These are phyloP conservation scores for Orussus abietinus DNA, from an alignment of 1,140 invertebrate genomes.

Conservation along the genomic window DNA sequence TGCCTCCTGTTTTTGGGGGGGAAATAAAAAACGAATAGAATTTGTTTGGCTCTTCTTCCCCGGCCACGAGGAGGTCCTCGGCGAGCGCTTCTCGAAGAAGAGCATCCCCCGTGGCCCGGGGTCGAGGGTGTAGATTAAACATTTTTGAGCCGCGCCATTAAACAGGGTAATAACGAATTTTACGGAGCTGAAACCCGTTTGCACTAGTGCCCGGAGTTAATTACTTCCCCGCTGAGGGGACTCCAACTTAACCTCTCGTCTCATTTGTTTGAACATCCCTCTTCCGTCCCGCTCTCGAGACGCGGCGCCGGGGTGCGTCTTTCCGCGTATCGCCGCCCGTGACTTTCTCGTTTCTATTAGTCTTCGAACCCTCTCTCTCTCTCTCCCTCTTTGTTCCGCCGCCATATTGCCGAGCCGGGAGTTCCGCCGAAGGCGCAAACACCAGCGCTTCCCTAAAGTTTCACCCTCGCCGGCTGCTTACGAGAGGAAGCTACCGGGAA, in stretches of 20 bases:
- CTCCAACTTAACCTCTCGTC: slow-evolving; percentile 24
- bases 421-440: no score
- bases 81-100: no score
- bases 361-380: slow-evolving; percentile 17
- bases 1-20: no score
- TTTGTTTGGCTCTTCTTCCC: no score
- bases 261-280: slow-evolving; percentile 30
- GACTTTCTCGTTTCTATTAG: slow-evolving; percentile 25
- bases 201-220: slow-evolving; percentile 19
- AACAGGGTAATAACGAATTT: slow-evolving; percentile 29
- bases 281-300: slow-evolving; percentile 6
- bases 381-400: slow-evolving; percentile 6
- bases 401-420: slow-evolving; percentile 3
- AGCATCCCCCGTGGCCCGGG: no score
- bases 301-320: slow-evolving; percentile 10
- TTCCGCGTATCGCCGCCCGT: slow-evolving; percentile 10
- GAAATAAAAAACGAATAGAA: no score
- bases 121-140: slow-evolving; percentile 25
- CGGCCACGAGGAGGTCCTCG: no score
- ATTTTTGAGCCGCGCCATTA: slow-evolving; percentile 27
- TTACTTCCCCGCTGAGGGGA: slow-evolving; percentile 28
- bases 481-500: no score
- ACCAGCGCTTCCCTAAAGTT: no score
- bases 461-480: no score
- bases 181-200: slow-evolving; percentile 2